These are phyloP conservation scores for Coremacera marginata DNA, from an alignment of 2,888 invertebrate genomes.

Conservation along the genomic window DNA sequence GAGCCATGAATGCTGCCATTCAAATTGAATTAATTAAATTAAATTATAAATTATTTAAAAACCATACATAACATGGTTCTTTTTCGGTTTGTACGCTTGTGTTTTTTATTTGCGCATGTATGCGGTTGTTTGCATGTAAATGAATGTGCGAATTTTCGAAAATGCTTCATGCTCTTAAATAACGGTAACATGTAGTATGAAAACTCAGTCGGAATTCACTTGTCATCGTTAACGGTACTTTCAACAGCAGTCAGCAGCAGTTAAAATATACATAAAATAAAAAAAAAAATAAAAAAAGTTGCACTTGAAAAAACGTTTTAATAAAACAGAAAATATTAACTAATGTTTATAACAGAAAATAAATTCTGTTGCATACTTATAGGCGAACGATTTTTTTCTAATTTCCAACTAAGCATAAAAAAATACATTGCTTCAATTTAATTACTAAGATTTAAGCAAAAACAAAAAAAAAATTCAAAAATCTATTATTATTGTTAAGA, in stretches of 20 bases:
- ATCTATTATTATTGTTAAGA: background rate
- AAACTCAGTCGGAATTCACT: slow-evolving; percentile 40
- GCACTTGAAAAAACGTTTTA: background rate
- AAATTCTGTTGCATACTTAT: background rate
- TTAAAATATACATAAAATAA: background rate
- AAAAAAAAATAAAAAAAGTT: background rate
- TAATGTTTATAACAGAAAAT: background rate
- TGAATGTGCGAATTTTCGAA: slow-evolving; percentile 20
- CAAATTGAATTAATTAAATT: too few relatives aligned
- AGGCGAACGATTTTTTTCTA: background rate
- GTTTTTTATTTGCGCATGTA: background rate
- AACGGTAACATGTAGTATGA: slow-evolving; percentile 26
- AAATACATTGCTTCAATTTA: background rate
- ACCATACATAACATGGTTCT: too few relatives aligned
- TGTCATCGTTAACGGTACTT: slow-evolving; percentile 28
- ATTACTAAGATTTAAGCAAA: background rate
- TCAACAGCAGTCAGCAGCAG: background rate
- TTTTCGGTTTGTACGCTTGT: too few relatives aligned
- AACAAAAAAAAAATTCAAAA: too few relatives aligned
- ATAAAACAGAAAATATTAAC: background rate
- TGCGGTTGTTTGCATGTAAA: background rate
- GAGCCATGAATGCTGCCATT: too few relatives aligned
- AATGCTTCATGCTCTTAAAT: slow-evolving; percentile 5
- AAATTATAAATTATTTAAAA: too few relatives aligned
- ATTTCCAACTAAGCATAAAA: background rate